A percentile compares a stretch with the other conserved stretches of the same genome.
These are phyloP conservation scores for Atta texana DNA, from an alignment of 1,140 invertebrate species.

Conservation along the genomic window DNA sequence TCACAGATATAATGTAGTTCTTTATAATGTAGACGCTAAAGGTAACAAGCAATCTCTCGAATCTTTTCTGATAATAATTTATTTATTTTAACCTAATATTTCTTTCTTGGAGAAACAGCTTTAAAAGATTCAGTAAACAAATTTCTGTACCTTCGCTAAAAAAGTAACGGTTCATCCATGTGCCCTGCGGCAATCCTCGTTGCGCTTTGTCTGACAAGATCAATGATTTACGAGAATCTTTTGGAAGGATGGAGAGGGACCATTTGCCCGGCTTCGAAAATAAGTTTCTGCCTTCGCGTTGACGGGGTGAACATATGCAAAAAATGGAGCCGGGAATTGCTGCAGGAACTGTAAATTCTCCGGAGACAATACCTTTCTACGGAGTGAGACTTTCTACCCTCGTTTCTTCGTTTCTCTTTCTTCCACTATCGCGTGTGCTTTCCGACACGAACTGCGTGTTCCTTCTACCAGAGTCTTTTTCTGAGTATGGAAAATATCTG, in stretches of 20 bases:
- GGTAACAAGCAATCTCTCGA: background rate
- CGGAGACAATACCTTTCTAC: slow-evolving; percentile 77
- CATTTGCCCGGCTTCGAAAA: slow-evolving; percentile 70
- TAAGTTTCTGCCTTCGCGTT: slow-evolving; percentile 80
- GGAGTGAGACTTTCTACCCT: slow-evolving; percentile 75
- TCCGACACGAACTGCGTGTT: slow-evolving; percentile 25
- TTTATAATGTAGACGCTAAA: background rate
- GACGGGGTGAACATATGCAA: slow-evolving; percentile 80
- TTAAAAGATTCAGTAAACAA: slow-evolving; percentile 37
- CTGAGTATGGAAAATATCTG: slow-evolving; percentile 60
- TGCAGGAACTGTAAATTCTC: slow-evolving; percentile 81
- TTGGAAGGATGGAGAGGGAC: slow-evolving; percentile 48
- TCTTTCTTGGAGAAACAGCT: background rate
- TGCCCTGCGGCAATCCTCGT: slow-evolving; percentile 23
- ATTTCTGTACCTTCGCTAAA: slow-evolving; percentile 7
- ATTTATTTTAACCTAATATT: slow-evolving; percentile 8
- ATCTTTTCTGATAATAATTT: background rate
- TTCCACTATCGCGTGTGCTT: background rate
- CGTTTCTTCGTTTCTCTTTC: slow-evolving; percentile 17
- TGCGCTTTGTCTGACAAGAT: slow-evolving; percentile 71
- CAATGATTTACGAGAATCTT: slow-evolving; percentile 83
- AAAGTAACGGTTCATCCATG: slow-evolving; percentile 28
- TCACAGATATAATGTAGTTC: background rate
- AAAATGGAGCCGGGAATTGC: slow-evolving; percentile 77
- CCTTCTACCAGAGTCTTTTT: slow-evolving; percentile 18